Conservation (phyloP, 1,140 invertebrate species). For the Bicyclus anynana region DNA sequence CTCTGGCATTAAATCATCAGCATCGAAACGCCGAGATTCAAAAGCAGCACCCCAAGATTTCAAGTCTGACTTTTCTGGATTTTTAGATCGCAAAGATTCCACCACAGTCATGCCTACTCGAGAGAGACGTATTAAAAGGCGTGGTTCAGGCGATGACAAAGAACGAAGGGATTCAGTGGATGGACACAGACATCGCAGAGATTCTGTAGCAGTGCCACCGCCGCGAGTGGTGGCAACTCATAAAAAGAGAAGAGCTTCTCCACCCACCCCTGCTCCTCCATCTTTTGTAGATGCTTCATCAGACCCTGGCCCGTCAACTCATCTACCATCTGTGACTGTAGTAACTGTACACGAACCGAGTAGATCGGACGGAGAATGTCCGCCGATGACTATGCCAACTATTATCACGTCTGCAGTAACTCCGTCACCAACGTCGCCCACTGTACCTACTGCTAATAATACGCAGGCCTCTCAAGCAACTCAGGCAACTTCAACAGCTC, state of each 20-base stretch:
- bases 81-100: conserved; percentile 82
- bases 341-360: conserved; percentile 68
- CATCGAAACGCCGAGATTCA: conserved; percentile 84
- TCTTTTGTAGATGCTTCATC: conserved; percentile 87
- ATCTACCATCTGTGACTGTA: conserved; percentile 71
- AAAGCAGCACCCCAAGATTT: conserved; percentile 82
- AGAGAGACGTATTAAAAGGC: conserved; percentile 71
- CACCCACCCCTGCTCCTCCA: conserved; percentile 80
- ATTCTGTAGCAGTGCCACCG: conserved; percentile 80
- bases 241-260: conserved; percentile 82
- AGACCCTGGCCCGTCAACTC: conserved; percentile 79
- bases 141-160: conserved; percentile 75
- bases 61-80: conserved; percentile 83
- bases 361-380: conserved; percentile 77
- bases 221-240: conserved; percentile 79
- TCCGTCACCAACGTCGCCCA: conserved; percentile 86
- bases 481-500: conserved; percentile 44
- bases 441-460: conserved; percentile 56
- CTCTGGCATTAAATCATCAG: conserved; percentile 87
- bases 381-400: conserved; percentile 84
- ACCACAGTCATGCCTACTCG: conserved; percentile 64
- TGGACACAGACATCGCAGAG: conserved; percentile 76
- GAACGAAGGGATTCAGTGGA: conserved; percentile 68
- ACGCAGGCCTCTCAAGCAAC: conserved; percentile 43
- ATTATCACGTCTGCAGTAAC: conserved; percentile 89